Conservation (phyloP, 2,888 invertebrate genomes). For the Embidobia sp. region DNA sequence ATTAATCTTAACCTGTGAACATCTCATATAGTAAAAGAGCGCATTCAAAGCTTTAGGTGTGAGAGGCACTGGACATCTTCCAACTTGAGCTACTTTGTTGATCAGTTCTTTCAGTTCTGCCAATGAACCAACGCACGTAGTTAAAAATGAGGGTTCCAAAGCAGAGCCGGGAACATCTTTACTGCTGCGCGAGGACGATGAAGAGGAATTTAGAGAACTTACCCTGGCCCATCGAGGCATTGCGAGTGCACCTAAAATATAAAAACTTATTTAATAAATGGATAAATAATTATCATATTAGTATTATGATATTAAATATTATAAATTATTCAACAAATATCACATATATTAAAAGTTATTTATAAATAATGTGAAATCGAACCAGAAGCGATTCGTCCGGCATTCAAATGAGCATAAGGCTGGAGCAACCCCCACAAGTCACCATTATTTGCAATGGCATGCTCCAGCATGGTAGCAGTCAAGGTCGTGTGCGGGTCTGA, state of each 20-base stretch:
- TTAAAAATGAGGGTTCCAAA: conserved; percentile 87
- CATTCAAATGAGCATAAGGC: conserved; percentile 94
- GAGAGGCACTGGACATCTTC: conserved; percentile 82
- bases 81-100: conserved; percentile 84
- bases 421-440: conserved; percentile 95
- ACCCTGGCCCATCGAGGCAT: conserved; percentile 92
- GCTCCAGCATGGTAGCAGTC: conserved; percentile 91
- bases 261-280: neutral
- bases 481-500: conserved; percentile 85
- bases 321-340: too few relatives aligned
- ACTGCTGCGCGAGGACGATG: conserved; percentile 82
- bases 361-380: conserved; percentile 51
- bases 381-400: conserved; percentile 93
- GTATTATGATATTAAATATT: too few relatives aligned
- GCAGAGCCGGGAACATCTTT: conserved; percentile 78
- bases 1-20: too few relatives aligned
- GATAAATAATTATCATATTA: conserved; percentile 9
- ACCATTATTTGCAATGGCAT: conserved; percentile 92
- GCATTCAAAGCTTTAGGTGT: conserved; percentile 89
- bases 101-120: conserved; percentile 89
- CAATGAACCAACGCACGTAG: conserved; percentile 94
- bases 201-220: conserved; percentile 84
- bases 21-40: conserved; percentile 95
- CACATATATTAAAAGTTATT: too few relatives aligned
- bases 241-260: conserved; percentile 87